Conservation (phyloP, 2,113 vertebrate genomes). For the Collichthys lucidus region DNA sequence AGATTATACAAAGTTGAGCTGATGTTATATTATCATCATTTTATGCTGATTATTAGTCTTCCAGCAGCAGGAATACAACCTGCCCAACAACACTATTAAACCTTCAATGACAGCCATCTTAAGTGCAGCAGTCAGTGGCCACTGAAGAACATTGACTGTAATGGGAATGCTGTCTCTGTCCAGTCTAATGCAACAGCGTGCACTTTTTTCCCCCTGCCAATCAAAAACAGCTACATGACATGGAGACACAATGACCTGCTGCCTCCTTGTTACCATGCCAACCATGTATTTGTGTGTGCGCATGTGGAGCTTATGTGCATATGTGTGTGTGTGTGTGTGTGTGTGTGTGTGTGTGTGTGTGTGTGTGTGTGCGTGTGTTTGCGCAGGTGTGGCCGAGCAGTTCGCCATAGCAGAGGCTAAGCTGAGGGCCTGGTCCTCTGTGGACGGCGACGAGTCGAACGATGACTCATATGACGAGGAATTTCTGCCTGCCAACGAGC, state of each 20-base stretch:
- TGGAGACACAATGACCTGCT: conserved; percentile 4
- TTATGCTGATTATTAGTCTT: not conserved
- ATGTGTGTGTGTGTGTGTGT: conserved; percentile 6
- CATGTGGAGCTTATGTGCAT: conserved; percentile 44
- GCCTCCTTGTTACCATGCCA: conserved; percentile 61
- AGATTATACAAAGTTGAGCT: not conserved
- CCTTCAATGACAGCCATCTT: conserved; percentile 30
- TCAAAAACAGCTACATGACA: conserved; percentile 36
- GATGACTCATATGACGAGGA: conserved; percentile 97
- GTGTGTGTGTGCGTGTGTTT: conserved; percentile 45
- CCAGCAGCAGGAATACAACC: conserved; percentile 8
- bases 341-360: conserved; percentile 25
- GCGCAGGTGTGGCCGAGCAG: conserved; percentile 92
- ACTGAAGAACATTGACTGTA: conserved; percentile 5
- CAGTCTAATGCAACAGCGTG: not conserved
- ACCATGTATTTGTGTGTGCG: conserved; percentile 33
- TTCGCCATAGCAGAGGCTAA: conserved; percentile 98
- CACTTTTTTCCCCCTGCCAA: conserved; percentile 35
- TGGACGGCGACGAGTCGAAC: conserved; percentile 95
- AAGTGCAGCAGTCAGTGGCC: conserved; percentile 17
- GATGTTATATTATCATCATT: not conserved
- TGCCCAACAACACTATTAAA: conserved; percentile 26
- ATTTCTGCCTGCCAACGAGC: conserved; percentile 87
- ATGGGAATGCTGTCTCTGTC: conserved; percentile 30
- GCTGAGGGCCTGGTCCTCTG: conserved; percentile 96